Percentiles rank a stretch among this genome's conserved stretches.
Conservation (phyloP, 2,888 invertebrate genomes). For the Agrilus mali region DNA sequence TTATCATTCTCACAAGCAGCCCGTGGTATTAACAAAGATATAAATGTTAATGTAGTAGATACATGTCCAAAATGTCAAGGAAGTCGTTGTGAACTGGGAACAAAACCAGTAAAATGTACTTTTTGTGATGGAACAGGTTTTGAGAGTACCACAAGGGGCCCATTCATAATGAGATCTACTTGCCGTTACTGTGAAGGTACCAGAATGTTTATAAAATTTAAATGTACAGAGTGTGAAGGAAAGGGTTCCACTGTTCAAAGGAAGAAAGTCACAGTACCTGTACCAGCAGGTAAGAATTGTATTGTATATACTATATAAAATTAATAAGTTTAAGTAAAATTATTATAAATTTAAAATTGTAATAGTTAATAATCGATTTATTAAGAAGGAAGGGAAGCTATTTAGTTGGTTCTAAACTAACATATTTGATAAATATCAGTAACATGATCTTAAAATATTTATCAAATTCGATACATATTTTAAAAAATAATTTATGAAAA, state of each 20-base stretch:
- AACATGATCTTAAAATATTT: no score
- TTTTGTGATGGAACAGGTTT: constrained; percentile 96
- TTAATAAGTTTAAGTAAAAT: no score
- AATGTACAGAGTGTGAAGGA: constrained; percentile 86
- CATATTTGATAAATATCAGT: no score
- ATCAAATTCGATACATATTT: no score
- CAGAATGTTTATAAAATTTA: constrained; percentile 76
- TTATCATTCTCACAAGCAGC: constrained; percentile 90
- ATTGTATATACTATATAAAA: not conserved
- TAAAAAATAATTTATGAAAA: no score
- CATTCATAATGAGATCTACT: constrained; percentile 93
- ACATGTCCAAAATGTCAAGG: constrained; percentile 85
- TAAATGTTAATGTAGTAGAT: constrained; percentile 84
- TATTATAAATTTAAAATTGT: no score
- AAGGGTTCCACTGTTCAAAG: constrained; percentile 76
- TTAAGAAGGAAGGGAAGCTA: no score
- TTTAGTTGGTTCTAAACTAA: no score
- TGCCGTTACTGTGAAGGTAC: constrained; percentile 84
- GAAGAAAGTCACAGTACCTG: constrained; percentile 80
- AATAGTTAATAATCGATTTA: no score
- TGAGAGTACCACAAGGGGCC: constrained; percentile 74
- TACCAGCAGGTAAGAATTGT: constrained; percentile 57
- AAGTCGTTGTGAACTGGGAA: constrained; percentile 78
- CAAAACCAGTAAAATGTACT: constrained; percentile 75
- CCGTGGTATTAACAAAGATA: constrained; percentile 87